These are phyloP conservation scores for Centruroides vittatus DNA, from an alignment of 1,140 invertebrate species.

Conservation along the genomic window DNA sequence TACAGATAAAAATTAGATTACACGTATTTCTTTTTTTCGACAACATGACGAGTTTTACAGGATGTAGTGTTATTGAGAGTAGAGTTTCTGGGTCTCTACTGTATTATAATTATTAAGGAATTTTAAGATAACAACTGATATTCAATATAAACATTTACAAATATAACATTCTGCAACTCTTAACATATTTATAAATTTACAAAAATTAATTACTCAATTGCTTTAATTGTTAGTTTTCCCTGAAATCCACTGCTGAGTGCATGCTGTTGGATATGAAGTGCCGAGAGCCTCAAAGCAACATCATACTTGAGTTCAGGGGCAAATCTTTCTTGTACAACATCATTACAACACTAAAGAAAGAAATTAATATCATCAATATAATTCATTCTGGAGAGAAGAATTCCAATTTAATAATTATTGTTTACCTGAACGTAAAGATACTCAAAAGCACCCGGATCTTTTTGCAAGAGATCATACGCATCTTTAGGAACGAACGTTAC, in stretches of 20 bases:
- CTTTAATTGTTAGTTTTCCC: conserved; percentile 58
- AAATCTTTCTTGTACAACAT: conserved; percentile 79
- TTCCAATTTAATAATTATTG: too few species aligned
- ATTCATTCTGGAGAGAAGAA: too few species aligned
- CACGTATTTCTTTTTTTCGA: too few species aligned
- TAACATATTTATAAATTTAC: too few species aligned
- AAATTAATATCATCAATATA: neutral
- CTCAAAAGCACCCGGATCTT: conserved; percentile 69
- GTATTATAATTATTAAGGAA: too few species aligned
- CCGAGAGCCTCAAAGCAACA: conserved; percentile 63
- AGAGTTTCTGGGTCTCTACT: too few species aligned
- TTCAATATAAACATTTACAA: too few species aligned
- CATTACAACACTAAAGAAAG: conserved; percentile 63
- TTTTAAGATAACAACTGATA: too few species aligned
- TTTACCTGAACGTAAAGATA: conserved; percentile 60
- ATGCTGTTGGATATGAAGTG: conserved; percentile 80
- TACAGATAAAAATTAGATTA: too few species aligned
- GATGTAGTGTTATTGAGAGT: too few species aligned
- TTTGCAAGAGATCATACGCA: conserved; percentile 60
- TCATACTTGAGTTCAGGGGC: conserved; percentile 79
- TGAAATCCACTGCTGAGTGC: conserved; percentile 32
- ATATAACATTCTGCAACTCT: too few species aligned
- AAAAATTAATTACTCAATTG: conserved; percentile 58
- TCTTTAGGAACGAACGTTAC: conserved; percentile 75
- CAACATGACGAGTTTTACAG: too few species aligned